Conservation (phyloP, 2,113 vertebrate species). For the Mesitornis unicolor region DNA sequence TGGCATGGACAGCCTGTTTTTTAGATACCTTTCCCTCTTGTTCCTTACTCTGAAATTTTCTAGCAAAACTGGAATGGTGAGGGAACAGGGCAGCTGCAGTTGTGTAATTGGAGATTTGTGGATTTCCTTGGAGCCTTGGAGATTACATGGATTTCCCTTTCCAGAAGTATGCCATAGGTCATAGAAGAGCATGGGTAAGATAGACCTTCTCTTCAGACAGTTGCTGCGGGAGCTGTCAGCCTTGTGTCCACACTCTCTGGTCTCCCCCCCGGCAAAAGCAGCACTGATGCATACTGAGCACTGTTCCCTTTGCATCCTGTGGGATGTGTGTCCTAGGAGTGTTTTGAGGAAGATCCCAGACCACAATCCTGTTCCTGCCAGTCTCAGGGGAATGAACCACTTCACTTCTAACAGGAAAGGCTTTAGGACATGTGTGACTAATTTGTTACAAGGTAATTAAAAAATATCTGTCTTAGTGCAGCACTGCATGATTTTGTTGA, state of each 20-base stretch:
- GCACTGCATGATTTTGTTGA: not conserved
- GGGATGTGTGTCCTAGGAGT: no score
- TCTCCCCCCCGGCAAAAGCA: not conserved
- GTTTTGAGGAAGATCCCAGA: not conserved
- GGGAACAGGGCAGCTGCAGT: no score
- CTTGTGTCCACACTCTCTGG: not conserved
- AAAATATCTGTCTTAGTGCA: not conserved
- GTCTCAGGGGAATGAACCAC: not conserved
- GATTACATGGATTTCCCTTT: not conserved
- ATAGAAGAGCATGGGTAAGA: not conserved
- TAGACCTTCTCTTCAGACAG: not conserved
- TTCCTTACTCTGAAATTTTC: not conserved
- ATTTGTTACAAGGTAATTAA: slow-evolving; percentile 39
- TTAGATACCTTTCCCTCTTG: not conserved
- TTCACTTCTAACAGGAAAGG: not conserved
- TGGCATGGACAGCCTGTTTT: not conserved
- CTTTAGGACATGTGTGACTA: not conserved
- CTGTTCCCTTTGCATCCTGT: not conserved
- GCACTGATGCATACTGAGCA: not conserved
- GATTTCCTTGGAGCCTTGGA: no score
- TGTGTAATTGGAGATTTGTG: no score
- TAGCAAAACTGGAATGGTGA: no score
- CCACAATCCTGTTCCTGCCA: not conserved
- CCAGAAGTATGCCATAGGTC: not conserved
- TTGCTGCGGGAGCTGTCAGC: not conserved